A percentile compares a stretch with the other conserved stretches of the same genome.
Evolutionary conservation across 2,888 invertebrate species (phyloP).

Genomic region (Eupelmus urozonus): DNA sequence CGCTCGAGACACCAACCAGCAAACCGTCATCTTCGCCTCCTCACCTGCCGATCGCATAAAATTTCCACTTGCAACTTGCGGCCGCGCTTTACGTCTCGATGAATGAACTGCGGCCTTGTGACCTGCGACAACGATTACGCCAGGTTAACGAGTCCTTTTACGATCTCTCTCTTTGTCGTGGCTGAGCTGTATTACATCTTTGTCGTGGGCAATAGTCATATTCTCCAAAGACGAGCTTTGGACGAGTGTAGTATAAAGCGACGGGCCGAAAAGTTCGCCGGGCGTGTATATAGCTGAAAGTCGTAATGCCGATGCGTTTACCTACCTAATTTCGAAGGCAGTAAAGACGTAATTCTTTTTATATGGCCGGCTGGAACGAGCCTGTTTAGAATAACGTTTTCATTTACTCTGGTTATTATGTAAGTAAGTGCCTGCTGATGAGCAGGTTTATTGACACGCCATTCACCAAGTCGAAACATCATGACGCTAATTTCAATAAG

Average conservation of each 20-base stretch:
- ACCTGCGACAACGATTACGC: slow-evolving; percentile 57
- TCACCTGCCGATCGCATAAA: too few species aligned
- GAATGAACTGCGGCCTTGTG: slow-evolving; percentile 48
- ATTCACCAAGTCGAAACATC: not conserved
- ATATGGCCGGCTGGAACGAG: not conserved
- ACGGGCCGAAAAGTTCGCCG: too few species aligned
- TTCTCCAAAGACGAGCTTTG: too few species aligned
- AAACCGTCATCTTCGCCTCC: too few species aligned
- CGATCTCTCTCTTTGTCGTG: slow-evolving; percentile 61
- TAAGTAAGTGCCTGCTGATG: too few species aligned
- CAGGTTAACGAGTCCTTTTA: slow-evolving; percentile 62
- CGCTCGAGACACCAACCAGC: too few species aligned
- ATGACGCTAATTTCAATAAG: slow-evolving; percentile 6
- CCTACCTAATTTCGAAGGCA: slow-evolving; percentile 28
- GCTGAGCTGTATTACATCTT: slow-evolving; percentile 64
- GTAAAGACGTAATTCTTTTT: slow-evolving; percentile 10
- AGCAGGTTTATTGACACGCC: too few species aligned
- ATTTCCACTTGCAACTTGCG: too few species aligned
- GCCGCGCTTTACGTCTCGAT: too few species aligned
- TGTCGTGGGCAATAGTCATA: slow-evolving; percentile 63
- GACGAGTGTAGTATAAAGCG: too few species aligned
- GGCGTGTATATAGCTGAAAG: too few species aligned
- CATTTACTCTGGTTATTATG: slow-evolving; percentile 1
- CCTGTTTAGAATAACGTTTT: slow-evolving; percentile 10
- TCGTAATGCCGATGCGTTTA: slow-evolving; percentile 30